Evolutionary conservation across 2,797 vertebrate species (phyloP).

Genomic region (Myripristis jacobus): DNA sequence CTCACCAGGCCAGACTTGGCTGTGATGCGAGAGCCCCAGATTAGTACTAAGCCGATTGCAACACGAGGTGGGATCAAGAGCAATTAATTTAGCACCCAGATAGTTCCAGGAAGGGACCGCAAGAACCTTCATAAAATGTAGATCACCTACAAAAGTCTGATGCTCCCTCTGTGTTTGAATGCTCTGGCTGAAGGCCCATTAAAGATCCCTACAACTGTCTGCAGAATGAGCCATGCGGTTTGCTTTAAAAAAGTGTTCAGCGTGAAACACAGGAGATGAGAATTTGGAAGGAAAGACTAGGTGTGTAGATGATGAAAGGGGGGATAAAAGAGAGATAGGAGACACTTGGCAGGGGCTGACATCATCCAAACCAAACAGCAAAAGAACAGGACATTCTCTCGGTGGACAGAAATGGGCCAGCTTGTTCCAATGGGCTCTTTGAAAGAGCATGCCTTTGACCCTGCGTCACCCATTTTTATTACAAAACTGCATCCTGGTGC

Average conservation of each 20-base stretch:
- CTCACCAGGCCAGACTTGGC: slow-evolving; percentile 69
- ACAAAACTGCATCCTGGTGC: slow-evolving; percentile 59
- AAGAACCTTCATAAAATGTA: slow-evolving; percentile 54
- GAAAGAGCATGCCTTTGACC: slow-evolving; percentile 56
- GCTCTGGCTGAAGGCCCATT: slow-evolving; percentile 26
- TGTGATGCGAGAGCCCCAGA: slow-evolving; percentile 70
- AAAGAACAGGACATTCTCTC: slow-evolving; percentile 81
- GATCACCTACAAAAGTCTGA: slow-evolving; percentile 48
- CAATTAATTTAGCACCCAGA: slow-evolving; percentile 82
- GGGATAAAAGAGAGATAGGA: slow-evolving; percentile 68
- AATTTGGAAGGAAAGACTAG: slow-evolving; percentile 57
- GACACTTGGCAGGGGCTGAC: slow-evolving; percentile 68
- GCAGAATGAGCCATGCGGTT: slow-evolving; percentile 31
- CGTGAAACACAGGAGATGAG: slow-evolving; percentile 31
- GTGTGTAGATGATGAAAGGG: slow-evolving; percentile 52
- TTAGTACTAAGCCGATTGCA: slow-evolving; percentile 80
- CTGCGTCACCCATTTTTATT: slow-evolving; percentile 61
- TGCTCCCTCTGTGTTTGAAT: slow-evolving; percentile 40
- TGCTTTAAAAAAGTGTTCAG: slow-evolving; percentile 16
- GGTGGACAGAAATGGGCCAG: slow-evolving; percentile 67
- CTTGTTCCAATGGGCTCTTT: slow-evolving; percentile 63
- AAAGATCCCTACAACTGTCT: slow-evolving; percentile 49
- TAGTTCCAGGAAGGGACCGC: slow-evolving; percentile 71
- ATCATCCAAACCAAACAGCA: slow-evolving; percentile 81
- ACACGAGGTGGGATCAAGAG: slow-evolving; percentile 76